Base-by-base conservation (phyloP, 2,888 invertebrate genomes). In the Hypercompe scribonia region DNA sequence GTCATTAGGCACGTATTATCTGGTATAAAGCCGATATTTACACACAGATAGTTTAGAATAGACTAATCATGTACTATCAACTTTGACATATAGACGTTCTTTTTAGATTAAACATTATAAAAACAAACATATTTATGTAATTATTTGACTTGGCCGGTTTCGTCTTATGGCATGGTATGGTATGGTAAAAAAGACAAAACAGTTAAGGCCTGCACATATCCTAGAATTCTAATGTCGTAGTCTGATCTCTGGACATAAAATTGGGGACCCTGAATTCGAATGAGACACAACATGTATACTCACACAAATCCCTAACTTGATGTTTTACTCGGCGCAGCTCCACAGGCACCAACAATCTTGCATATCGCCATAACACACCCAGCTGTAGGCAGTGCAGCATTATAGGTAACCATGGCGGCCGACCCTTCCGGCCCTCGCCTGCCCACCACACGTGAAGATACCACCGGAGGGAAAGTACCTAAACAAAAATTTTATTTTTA, bases 311-410 rank as follows among this genome's bases (percentile, higher is more conserved):
- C 63, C 97, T 92, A 61, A 97, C 98, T 96, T 98, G 98, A 86
- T 98, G 97, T 89, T 98, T 98, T 28, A 98, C 98, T 79, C 97
- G 96, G 72, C 97, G 93, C 81, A 98, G 92, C 88, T 98, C 98
- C 10, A 98, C 97, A 15, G 98, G 98, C 82, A 98, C 97, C 79
- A 99, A 97, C 18, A 99, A 96, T 77, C 98, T 97, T 73, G 98
- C 98, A 90, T 99, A 99, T 81, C 98, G 96, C 98, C 97, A 98
- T 77, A 97, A 92, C 36, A 98, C 97, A 28, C 97, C 97, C 78
- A 97, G 95, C 89, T 98, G 97, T 31, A 97, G 90, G 24, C 96
- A 95, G 88, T 97, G 98, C 54, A 97, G 92, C 31, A 96, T 91
- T 72, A 97, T 92, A 0, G 97, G 96, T 70, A 96, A 88, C 94